Base-by-base conservation (phyloP, 1,140 invertebrate species). In the Procambarus virginalis region DNA sequence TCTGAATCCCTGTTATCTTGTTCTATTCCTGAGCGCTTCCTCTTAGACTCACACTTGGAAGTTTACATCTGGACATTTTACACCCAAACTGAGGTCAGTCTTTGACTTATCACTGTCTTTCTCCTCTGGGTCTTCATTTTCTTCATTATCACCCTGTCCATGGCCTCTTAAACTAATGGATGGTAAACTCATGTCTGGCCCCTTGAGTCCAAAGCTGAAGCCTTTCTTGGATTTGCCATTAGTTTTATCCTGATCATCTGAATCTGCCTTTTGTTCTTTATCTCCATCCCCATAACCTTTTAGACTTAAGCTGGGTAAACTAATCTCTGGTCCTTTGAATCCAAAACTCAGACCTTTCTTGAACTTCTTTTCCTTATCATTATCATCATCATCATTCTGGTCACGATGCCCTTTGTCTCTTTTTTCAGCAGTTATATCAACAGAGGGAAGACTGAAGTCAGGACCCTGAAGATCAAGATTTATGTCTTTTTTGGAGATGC, bases 201-300 rank as follows among this genome's bases (percentile, higher is more conserved):
- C 87, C 22, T 89, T 89, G 22, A 89, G 77, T 70, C 80, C 78
- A 68, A 87, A 73, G 9, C 64, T 73, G 46, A 87, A 87, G 45
- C 80, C 87, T 68, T 84, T 89, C 51, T 78, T 89, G 14, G 49
- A 20, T 20, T 68, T 79, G 6, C 48, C 14, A 9, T 77, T 64
- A n/a, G 49, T 51, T 20, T 80, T 68, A 12, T 73, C 34, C 58
- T 86, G 76, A 10, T 80, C 10, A 22, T 79, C 76, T 58, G n/a
- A 46, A n/a, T 79, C 85, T 64, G 46, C 22, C 2, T 48, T 55
- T 6, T 79, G 45, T 22, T 86, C 77, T 14, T 76, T 20, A 46
- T 78, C 34, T 46, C 58, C 81, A 46, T 68, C 17, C 3, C 9
- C n/a, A 46, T 68, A 4, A 20, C 58, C 77, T 22, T 60, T 64